Evolutionary conservation across 2,888 invertebrate species (phyloP).

Genomic region (Drosophila maculinotata): DNA sequence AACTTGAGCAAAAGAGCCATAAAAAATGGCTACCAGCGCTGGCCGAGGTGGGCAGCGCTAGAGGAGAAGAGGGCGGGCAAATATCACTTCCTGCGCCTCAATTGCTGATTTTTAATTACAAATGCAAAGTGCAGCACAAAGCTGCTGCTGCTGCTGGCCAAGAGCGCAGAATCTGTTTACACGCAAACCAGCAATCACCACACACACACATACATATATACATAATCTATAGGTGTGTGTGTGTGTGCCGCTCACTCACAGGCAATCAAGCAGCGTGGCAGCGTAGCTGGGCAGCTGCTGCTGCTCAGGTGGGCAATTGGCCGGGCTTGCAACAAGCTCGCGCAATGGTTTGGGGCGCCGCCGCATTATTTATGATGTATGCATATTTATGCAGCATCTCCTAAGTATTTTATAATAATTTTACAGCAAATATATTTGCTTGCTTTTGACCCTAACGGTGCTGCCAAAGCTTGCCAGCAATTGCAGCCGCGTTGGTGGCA

Average conservation of each 20-base stretch:
- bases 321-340: constrained; percentile 46
- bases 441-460: constrained; percentile 69
- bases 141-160: constrained; percentile 25
- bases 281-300: constrained; percentile 38
- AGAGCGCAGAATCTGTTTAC: constrained; percentile 67
- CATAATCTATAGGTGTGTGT: constrained; percentile 30
- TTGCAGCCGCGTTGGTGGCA: constrained; percentile 49
- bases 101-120: constrained; percentile 79
- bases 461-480: constrained; percentile 51
- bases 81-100: constrained; percentile 72
- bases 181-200: constrained; percentile 74
- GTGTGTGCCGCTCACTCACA: constrained; percentile 41
- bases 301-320: constrained; percentile 69
- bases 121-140: constrained; percentile 71
- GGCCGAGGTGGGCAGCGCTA: constrained; percentile 10
- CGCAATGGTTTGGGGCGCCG: constrained; percentile 67
- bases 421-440: constrained; percentile 22
- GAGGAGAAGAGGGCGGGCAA: constrained; percentile 9
- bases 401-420: constrained; percentile 76
- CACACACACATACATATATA: constrained; percentile 3
- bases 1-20: constrained; percentile 43
- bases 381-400: constrained; percentile 77
- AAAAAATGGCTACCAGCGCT: constrained; percentile 50
- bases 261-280: constrained; percentile 66
- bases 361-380: constrained; percentile 76